phyloP scores from a whole-genome alignment of 2,797 vertebrate species.

The Okamejei kenojei region DNA sequence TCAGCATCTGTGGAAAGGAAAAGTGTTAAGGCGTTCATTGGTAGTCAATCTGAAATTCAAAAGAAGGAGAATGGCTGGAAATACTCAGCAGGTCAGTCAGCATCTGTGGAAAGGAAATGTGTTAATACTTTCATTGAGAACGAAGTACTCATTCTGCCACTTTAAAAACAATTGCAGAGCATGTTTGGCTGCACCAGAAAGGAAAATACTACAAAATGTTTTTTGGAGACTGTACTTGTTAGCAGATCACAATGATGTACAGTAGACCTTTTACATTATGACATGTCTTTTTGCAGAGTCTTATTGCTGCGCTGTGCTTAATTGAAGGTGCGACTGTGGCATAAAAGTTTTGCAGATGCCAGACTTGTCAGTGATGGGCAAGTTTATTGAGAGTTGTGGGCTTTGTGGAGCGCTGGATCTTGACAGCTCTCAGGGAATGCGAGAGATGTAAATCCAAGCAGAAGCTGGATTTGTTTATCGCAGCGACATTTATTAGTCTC shows the following conservation, averaged over 20 bases:
- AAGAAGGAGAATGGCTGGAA: too few relatives aligned
- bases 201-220: background rate
- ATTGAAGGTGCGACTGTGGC: background rate
- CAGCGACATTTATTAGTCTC: background rate
- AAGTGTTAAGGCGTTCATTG: too few relatives aligned
- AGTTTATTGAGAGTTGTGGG: background rate
- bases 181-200: background rate
- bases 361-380: background rate
- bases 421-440: background rate
- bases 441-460: background rate
- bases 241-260: background rate
- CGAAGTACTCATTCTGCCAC: too few relatives aligned
- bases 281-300: background rate
- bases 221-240: background rate
- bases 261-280: background rate
- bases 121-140: too few relatives aligned
- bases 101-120: too few relatives aligned
- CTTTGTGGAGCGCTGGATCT: background rate
- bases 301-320: background rate
- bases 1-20: too few relatives aligned
- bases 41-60: too few relatives aligned
- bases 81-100: too few relatives aligned
- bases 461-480: background rate
- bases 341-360: background rate
- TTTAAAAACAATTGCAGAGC: too few relatives aligned